phyloP scores from a whole-genome alignment of 2,113 vertebrate genomes.

The Passer domesticus region DNA sequence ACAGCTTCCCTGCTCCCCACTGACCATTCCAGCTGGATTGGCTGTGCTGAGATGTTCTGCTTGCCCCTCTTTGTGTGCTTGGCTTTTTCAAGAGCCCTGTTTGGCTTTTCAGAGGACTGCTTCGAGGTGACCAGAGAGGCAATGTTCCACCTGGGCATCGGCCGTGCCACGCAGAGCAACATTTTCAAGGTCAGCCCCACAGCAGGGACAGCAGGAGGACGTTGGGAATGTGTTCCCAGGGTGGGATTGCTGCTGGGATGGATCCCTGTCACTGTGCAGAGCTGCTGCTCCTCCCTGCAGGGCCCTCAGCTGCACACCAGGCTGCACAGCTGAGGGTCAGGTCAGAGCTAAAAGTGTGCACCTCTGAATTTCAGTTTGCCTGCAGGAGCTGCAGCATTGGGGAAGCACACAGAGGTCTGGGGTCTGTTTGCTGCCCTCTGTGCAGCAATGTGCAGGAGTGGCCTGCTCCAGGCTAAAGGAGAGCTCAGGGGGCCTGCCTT shows the following conservation, averaged over 20 bases:
- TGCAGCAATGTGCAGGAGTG: not conserved
- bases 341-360: not conserved
- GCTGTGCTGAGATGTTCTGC: not conserved
- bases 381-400: not conserved
- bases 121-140: constrained; percentile 87
- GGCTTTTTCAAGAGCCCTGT: not conserved
- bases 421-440: not conserved
- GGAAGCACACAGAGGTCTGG: not conserved
- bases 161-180: constrained; percentile 76
- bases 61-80: not conserved
- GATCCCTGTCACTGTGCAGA: not conserved
- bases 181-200: constrained; percentile 86
- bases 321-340: not conserved
- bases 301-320: not conserved
- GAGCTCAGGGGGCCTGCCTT: not conserved
- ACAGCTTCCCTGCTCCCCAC: not conserved
- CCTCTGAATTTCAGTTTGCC: not conserved
- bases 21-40: not conserved
- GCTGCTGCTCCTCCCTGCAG: not conserved
- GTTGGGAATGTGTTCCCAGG: not conserved
- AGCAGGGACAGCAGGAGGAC: not conserved
- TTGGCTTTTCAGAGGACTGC: constrained; percentile 84
- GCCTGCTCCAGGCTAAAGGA: not conserved
- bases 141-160: constrained; percentile 90
- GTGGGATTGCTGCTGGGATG: not conserved